Evolutionary conservation across 2,888 invertebrate species (phyloP), one percentile per base, ranked within the genome.

Genomic region (Hydraecia micacea): DNA sequence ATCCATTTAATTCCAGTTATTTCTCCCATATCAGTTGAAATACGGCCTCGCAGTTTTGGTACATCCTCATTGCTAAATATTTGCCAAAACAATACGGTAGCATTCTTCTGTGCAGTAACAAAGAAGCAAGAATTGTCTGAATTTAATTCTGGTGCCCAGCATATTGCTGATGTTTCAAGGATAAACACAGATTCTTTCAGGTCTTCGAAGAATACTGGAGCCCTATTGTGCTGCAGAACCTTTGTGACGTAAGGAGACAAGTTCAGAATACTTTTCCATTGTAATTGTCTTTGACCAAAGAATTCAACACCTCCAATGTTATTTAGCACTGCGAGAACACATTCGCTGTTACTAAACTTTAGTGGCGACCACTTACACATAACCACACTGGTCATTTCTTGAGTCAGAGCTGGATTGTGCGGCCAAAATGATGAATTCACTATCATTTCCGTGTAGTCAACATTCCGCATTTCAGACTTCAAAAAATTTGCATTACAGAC

Each of bases 361-460:
- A 67, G 58, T 2, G 96, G 96, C 1, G 96, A 95, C 94, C 95
- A 96, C 58, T 93, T 89, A 63, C 91, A 91, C n/a, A 89, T 83
- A 0, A 81, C 81, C 1, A 94, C 84, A 74, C 89, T 90, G 0
- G 92, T 90, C 91, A 94, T 90, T 86, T 95, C 94, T 77, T 93
- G 86, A 42, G 92, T 85, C n/a, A 96, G 81, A 52, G 91, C 85
- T 0, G 88, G 83, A 77, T 93, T 95, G 78, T 96, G 94, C 0
- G 96, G 94, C 96, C 96, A 96, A 66, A 95, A 89, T 11, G 93
- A 87, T 5, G 95, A 93, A 73, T 96, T 93, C 13, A 94, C 79
- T 13, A 95, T 88, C 94, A 96, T 93, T 87, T 95, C 94, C 0
- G 93, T 92, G 25, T 92, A 91, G 55, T 96, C 93, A 7, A 92